Evolutionary conservation across 2,888 invertebrate genomes (phyloP).

Genomic region (Pycnomerus fuliginosus): DNA sequence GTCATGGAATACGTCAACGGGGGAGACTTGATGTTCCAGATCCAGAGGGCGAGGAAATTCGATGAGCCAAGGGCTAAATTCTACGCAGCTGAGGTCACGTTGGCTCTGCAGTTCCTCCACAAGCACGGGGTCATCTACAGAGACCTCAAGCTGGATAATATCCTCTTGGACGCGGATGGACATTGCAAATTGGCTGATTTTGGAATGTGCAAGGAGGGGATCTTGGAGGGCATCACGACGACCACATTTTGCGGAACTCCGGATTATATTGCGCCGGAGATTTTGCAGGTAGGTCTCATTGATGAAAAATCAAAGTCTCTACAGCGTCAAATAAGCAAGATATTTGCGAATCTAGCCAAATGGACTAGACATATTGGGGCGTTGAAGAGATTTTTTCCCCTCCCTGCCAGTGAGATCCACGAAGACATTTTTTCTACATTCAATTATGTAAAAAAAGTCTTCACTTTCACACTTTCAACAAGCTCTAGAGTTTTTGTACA

Average conservation of each 20-base stretch:
- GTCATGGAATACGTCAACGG: slow-evolving; percentile 99
- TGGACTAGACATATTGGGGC: too few relatives aligned
- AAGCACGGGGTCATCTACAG: slow-evolving; percentile 96
- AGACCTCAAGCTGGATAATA: slow-evolving; percentile 98
- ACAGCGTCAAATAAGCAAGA: too few relatives aligned
- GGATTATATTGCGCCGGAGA: slow-evolving; percentile 97
- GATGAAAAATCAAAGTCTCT: not conserved
- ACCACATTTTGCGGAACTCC: slow-evolving; percentile 99
- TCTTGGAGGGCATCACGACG: slow-evolving; percentile 82
- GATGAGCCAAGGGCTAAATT: slow-evolving; percentile 94
- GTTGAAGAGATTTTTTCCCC: too few relatives aligned
- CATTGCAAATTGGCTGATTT: slow-evolving; percentile 94
- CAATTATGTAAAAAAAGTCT: too few relatives aligned
- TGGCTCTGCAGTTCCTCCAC: slow-evolving; percentile 96
- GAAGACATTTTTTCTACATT: too few relatives aligned
- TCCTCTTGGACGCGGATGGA: slow-evolving; percentile 92
- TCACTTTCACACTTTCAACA: too few relatives aligned
- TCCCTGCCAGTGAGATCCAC: too few relatives aligned
- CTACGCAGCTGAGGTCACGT: slow-evolving; percentile 97
- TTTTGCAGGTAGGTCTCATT: slow-evolving; percentile 47
- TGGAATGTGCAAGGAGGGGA: slow-evolving; percentile 94
- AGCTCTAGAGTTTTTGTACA: too few relatives aligned
- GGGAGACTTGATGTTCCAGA: slow-evolving; percentile 99
- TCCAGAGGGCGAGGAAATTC: slow-evolving; percentile 96
- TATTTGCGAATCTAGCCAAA: too few relatives aligned